Percentiles rank a stretch among this genome's conserved stretches.
Conservation (phyloP, 2,113 vertebrate genomes). For the Gallinago undulata region DNA sequence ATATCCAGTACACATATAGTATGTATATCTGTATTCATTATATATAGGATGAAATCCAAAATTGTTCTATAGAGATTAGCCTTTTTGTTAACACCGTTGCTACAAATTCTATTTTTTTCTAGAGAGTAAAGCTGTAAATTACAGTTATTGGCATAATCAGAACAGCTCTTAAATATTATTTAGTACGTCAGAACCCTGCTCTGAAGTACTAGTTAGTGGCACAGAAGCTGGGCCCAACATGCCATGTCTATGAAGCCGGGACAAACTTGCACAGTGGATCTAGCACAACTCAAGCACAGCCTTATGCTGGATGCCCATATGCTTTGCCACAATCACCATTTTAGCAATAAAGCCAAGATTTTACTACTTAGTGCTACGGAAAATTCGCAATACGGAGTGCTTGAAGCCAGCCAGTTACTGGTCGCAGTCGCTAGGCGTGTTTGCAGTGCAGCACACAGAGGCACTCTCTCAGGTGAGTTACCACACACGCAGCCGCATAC, state of each 20-base stretch:
- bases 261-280: neutral
- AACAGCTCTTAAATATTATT: neutral
- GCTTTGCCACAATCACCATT: neutral
- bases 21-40: neutral
- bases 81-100: neutral
- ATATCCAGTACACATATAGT: neutral
- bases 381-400: accelerated
- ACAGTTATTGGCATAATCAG: neutral
- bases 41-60: neutral
- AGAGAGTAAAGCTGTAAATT: neutral
- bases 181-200: neutral
- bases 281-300: neutral
- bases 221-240: neutral
- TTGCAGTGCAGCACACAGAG: accelerated
- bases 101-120: neutral
- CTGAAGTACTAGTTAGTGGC: neutral
- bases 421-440: neutral
- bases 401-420: neutral
- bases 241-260: neutral
- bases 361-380: neutral
- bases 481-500: accelerated
- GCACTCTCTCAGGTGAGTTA: accelerated
- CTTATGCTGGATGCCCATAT: neutral
- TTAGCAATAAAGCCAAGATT: neutral
- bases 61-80: neutral